Evolutionary conservation across 2,888 invertebrate genomes (phyloP), one percentile per base, ranked within the genome.

Genomic region (Polydrusus cervinus): DNA sequence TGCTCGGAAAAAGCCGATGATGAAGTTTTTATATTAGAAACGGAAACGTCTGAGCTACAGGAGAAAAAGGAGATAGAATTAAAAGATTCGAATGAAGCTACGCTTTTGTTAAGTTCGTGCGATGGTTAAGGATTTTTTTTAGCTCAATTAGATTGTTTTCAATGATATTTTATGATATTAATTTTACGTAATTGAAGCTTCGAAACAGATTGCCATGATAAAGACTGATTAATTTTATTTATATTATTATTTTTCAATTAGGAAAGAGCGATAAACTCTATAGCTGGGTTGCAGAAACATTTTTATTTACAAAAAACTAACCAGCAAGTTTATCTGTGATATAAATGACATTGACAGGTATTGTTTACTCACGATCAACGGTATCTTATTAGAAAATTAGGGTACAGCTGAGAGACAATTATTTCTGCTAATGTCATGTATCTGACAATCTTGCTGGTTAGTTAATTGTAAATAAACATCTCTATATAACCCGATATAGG

Each of bases 31-130:
- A 82, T 78, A 14, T 79, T 80, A 16, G 86, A 86, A 61, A 81
- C 80, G 13, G 80, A 80, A 30, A 73, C 80, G 47, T 81, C 81
- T 1, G 84, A 82, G 20, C 82, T 79, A 45, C 79, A 84, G 43
- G 83, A 83, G 43, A 82, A 78, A 70, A 84, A 85, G 55, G 83
- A 85, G 70, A 79, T 80, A 34, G 84, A 83, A 67, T 81, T 83
- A 16, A 86, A 84, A 75, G 86, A 85, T 67, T 83, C 85, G 6
- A 83, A 83, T 14, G 86, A 86, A 77, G 84, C 83, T 60, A 82
- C 85, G 7, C 80, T 86, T 68, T 81, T 86, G 43, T 79, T 86
- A 55, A 85, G 83, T 80, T 85, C 84, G 73, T 81, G 79, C 80
- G 84, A 82, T 78, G 71, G 65, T 57, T 70, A 43, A 38, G 47